phyloP scores from a whole-genome alignment of 2,888 invertebrate species.

The Chrysomela aeneicollis region DNA sequence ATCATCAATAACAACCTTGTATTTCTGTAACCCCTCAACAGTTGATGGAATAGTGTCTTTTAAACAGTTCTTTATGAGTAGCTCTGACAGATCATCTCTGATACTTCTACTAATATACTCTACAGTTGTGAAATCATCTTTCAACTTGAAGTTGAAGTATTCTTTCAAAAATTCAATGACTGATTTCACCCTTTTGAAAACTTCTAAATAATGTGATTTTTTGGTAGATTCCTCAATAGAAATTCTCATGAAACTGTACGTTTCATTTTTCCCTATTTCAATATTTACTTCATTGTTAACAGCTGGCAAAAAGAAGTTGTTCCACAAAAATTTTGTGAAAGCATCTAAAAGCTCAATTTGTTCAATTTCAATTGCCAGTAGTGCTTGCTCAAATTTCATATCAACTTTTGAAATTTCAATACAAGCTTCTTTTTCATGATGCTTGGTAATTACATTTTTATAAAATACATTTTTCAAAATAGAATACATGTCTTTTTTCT shows the following conservation, averaged over 20 bases:
- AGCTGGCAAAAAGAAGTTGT: conserved; percentile 67
- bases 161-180: conserved; percentile 68
- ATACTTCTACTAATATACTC: conserved; percentile 66
- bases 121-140: conserved; percentile 63
- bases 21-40: conserved; percentile 73
- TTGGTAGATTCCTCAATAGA: conserved; percentile 59
- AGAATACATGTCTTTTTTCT: conserved; percentile 60
- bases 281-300: conserved; percentile 56
- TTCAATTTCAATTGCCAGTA: conserved; percentile 59
- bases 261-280: conserved; percentile 18
- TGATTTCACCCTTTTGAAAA: conserved; percentile 66
- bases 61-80: conserved; percentile 77
- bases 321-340: conserved; percentile 68
- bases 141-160: conserved; percentile 65
- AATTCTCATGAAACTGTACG: conserved; percentile 21
- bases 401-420: conserved; percentile 57
- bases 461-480: conserved; percentile 64
- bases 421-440: conserved; percentile 54
- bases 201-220: conserved; percentile 64
- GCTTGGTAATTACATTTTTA: conserved; percentile 59
- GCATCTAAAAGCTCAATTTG: conserved; percentile 63
- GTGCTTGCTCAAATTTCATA: conserved; percentile 60
- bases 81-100: conserved; percentile 68
- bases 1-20: conserved; percentile 69
- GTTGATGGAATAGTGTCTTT: conserved; percentile 79